Conservation (phyloP, 2,888 invertebrate genomes). For the Tenthredo scrophulariae region DNA sequence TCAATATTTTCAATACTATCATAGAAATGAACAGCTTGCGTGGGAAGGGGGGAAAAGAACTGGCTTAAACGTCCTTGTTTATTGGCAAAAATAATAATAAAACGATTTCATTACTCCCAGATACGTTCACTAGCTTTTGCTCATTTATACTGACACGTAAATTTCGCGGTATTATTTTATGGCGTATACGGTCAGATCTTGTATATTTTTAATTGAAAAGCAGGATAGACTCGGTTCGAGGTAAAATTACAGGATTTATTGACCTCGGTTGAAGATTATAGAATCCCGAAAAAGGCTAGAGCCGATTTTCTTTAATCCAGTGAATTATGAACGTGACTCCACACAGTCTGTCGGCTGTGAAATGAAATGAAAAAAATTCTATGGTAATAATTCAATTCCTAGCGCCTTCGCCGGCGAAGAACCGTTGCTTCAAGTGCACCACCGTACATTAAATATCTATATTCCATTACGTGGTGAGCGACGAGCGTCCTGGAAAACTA, state of each 20-base stretch:
- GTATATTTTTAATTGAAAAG: not conserved
- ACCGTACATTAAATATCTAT: constrained; percentile 32
- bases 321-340: not conserved
- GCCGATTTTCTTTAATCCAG: not conserved
- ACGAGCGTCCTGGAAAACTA: constrained; percentile 44
- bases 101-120: not conserved
- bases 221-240: not conserved
- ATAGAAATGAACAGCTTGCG: not conserved
- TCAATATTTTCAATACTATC: not conserved
- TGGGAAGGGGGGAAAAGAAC: not conserved
- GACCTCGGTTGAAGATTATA: not conserved
- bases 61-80: not conserved
- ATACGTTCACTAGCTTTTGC: not conserved
- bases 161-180: not conserved
- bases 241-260: not conserved
- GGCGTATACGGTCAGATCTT: not conserved
- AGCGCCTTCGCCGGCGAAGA: constrained; percentile 34
- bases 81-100: not conserved
- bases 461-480: constrained; percentile 44
- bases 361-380: not conserved
- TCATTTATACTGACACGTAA: not conserved
- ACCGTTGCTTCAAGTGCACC: constrained; percentile 46
- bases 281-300: not conserved
- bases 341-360: not conserved
- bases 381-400: constrained; percentile 35